Conservation (phyloP, 2,113 vertebrate species). For the Atrichornis clamosus region DNA sequence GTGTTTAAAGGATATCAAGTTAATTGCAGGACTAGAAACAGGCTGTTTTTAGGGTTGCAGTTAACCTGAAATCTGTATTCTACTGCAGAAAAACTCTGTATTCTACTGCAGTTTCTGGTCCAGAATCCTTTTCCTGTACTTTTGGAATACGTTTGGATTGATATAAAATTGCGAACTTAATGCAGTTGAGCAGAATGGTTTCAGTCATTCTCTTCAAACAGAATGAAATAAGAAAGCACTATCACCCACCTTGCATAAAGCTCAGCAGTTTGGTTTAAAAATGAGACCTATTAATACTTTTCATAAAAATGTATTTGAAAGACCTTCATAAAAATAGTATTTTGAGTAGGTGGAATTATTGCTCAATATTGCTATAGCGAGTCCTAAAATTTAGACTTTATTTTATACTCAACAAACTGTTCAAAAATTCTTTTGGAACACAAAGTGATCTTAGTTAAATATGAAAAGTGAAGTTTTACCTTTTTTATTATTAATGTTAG, state of each 20-base stretch:
- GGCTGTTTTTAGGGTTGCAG: neutral
- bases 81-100: neutral
- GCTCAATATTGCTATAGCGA: neutral
- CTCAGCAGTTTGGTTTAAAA: neutral
- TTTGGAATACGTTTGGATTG: neutral
- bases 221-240: neutral
- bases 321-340: neutral
- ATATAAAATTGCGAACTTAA: neutral
- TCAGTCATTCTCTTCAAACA: rapidly evolving
- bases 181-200: neutral
- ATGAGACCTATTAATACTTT: neutral
- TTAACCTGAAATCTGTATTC: neutral
- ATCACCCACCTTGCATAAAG: neutral
- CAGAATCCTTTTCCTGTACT: neutral
- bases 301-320: neutral
- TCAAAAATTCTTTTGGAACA: neutral
- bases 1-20: neutral
- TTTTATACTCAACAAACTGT: neutral
- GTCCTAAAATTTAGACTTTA: neutral
- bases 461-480: neutral
- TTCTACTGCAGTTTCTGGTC: neutral
- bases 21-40: neutral
- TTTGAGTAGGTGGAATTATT: neutral
- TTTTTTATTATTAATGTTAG: neutral
- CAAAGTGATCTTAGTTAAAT: neutral